Conservation (phyloP, 2,113 vertebrate genomes). For the Sorex araneus region DNA sequence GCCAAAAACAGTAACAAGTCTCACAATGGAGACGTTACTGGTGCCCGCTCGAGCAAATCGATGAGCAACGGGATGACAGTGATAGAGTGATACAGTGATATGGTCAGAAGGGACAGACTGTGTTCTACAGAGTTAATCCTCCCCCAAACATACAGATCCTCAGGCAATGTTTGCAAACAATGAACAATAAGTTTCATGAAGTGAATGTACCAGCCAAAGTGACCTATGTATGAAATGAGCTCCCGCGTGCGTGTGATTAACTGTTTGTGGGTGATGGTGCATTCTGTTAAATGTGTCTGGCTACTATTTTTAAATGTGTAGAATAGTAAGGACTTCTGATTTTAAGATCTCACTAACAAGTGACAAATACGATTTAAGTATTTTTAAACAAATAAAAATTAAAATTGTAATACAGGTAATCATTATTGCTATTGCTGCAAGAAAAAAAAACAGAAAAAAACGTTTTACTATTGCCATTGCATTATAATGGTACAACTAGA, state of each 20-base stretch:
- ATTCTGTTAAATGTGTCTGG: not conserved
- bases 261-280: conserved; percentile 4
- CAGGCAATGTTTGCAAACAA: conserved; percentile 74
- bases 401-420: not conserved
- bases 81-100: no score
- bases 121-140: conserved; percentile 73
- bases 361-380: conserved; percentile 55
- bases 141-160: conserved; percentile 68
- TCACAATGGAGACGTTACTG: no score
- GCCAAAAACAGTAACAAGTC: no score
- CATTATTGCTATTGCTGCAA: conserved; percentile 44
- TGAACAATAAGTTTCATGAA: conserved; percentile 54
- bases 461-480: not conserved
- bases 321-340: conserved; percentile 44
- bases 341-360: conserved; percentile 39
- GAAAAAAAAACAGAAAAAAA: not conserved
- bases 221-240: conserved; percentile 22
- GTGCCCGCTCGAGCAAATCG: no score
- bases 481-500: not conserved
- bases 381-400: conserved; percentile 55
- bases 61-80: no score
- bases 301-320: conserved; percentile 63
- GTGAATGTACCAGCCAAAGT: conserved; percentile 33
- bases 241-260: conserved; percentile 31
- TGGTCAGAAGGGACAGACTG: conserved; percentile 71